Evolutionary conservation across 1,140 invertebrate genomes (phyloP).

Genomic region (Drosophila prosaltans): DNA sequence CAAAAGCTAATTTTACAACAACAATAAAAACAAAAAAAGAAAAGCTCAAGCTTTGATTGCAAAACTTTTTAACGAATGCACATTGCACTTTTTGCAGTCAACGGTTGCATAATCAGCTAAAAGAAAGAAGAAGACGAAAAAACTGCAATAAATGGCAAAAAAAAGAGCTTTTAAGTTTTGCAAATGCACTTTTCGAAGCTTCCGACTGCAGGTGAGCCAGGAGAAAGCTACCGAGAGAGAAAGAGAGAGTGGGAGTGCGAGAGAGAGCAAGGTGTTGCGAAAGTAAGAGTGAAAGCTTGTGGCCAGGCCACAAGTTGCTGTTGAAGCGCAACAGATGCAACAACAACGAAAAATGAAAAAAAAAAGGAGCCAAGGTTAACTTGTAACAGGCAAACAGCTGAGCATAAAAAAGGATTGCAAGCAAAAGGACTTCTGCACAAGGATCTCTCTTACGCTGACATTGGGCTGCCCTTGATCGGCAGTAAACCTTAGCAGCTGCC

Average conservation of each 20-base stretch:
- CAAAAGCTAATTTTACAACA: background rate
- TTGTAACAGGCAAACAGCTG: constrained; percentile 50
- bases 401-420: constrained; percentile 19
- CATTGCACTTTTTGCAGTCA: constrained; percentile 16
- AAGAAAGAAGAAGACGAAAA: background rate
- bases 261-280: background rate
- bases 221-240: constrained; percentile 1
- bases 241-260: constrained; percentile 11
- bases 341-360: background rate
- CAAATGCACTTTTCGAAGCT: background rate
- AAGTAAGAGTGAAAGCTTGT: constrained; percentile 27
- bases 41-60: constrained; percentile 22
- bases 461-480: constrained; percentile 73
- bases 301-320: constrained; percentile 67
- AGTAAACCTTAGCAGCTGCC: constrained; percentile 49
- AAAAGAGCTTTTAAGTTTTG: background rate
- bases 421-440: constrained; percentile 35
- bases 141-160: constrained; percentile 9
- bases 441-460: constrained; percentile 56
- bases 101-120: constrained; percentile 45
- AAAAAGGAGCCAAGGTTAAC: background rate
- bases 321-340: constrained; percentile 66
- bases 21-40: no score
- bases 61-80: constrained; percentile 42
- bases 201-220: constrained; percentile 5